Conservation (phyloP, 1,140 invertebrate genomes). For the Zaprionus davidi region DNA sequence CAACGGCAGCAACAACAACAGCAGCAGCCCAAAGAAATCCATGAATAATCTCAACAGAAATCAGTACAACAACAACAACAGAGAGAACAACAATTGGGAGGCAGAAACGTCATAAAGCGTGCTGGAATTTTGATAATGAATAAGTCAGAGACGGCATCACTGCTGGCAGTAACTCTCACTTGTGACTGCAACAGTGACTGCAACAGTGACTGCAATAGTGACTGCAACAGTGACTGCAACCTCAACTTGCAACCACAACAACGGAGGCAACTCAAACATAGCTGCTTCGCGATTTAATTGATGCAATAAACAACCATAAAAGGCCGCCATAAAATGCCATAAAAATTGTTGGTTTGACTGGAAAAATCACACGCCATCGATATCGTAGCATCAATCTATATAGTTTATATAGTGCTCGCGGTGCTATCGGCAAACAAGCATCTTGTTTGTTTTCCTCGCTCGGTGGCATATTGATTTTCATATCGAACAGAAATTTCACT, state of each 20-base stretch:
- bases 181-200: conserved; percentile 22
- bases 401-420: conserved; percentile 4
- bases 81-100: conserved; percentile 30
- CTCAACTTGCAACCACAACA: conserved; percentile 5
- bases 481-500: conserved; percentile 52
- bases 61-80: conserved; percentile 40
- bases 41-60: conserved; percentile 56
- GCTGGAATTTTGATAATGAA: conserved; percentile 73
- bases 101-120: conserved; percentile 74
- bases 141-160: conserved; percentile 38
- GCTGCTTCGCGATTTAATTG: conserved; percentile 60
- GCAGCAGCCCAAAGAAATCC: conserved; percentile 39
- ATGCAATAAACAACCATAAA: conserved; percentile 71
- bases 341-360: conserved; percentile 36
- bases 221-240: background rate
- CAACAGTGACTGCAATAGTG: conserved; percentile 7
- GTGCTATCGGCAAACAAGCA: conserved; percentile 50
- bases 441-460: conserved; percentile 70
- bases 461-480: conserved; percentile 72
- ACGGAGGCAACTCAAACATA: too few species aligned
- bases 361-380: conserved; percentile 54
- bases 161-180: background rate
- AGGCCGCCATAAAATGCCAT: conserved; percentile 62
- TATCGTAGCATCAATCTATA: conserved; percentile 7
- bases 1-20: conserved; percentile 19